These are phyloP conservation scores for Aix galericulata DNA, from an alignment of 2,113 vertebrate genomes.

Conservation along the genomic window DNA sequence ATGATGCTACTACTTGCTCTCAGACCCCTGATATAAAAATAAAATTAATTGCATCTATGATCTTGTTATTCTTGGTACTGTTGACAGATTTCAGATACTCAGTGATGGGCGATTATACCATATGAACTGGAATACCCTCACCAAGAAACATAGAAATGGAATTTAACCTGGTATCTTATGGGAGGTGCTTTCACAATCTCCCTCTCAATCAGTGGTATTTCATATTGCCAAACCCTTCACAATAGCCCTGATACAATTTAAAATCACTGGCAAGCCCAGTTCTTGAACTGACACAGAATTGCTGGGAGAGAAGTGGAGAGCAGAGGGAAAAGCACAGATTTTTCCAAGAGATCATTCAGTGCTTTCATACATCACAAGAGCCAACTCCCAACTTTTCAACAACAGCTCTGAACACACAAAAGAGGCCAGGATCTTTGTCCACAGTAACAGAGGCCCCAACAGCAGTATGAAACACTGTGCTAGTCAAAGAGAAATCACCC, in stretches of 20 bases:
- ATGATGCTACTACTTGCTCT: background rate
- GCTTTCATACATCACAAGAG: background rate
- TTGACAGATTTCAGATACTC: background rate
- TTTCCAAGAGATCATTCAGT: background rate
- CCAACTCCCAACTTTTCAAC: background rate
- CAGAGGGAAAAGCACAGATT: background rate
- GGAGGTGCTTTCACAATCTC: background rate
- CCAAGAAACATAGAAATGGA: rapidly evolving
- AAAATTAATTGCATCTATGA: background rate
- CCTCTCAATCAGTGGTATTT: background rate
- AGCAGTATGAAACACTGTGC: background rate
- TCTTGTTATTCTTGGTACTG: background rate
- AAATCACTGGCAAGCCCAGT: background rate
- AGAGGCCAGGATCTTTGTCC: background rate
- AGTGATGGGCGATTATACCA: rapidly evolving
- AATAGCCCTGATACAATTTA: background rate
- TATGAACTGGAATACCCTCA: background rate
- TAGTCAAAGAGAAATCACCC: background rate
- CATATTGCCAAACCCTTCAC: background rate
- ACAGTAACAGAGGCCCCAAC: background rate
- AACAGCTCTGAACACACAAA: background rate
- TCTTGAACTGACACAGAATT: background rate
- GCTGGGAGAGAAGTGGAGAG: background rate
- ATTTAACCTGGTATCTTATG: background rate
- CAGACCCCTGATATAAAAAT: background rate